A percentile compares a stretch with the other conserved stretches of the same genome.
Conservation (phyloP, 2,888 invertebrate genomes). For the Aphrophora alni region DNA sequence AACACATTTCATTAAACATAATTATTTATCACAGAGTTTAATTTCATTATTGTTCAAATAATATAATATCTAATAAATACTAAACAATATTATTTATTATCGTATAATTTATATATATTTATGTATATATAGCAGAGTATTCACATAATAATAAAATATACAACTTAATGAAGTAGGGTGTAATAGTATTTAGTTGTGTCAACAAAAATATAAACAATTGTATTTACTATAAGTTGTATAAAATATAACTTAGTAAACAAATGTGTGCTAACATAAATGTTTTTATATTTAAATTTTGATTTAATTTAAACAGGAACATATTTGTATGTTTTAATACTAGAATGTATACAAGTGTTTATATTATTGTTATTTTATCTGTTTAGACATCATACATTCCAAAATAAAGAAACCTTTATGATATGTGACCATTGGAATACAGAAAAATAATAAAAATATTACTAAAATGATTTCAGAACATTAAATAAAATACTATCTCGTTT, state of each 20-base stretch:
- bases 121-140: background rate
- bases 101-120: background rate
- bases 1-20: conserved; percentile 11
- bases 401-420: background rate
- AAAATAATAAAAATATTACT: no score
- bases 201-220: background rate
- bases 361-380: background rate
- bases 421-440: background rate
- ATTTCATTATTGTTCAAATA: conserved; percentile 7
- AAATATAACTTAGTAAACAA: no score
- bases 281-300: background rate
- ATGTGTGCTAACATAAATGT: no score
- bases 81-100: conserved; percentile 7
- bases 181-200: no score
- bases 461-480: no score
- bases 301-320: background rate
- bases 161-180: no score
- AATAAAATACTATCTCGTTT: no score
- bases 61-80: conserved; percentile 19
- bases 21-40: conserved; percentile 6
- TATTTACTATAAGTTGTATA: no score
- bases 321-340: background rate
- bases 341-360: background rate
- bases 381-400: background rate
- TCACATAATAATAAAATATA: background rate